Conservation (phyloP, 2,797 vertebrate species). For the Moxostoma hubbsi region DNA sequence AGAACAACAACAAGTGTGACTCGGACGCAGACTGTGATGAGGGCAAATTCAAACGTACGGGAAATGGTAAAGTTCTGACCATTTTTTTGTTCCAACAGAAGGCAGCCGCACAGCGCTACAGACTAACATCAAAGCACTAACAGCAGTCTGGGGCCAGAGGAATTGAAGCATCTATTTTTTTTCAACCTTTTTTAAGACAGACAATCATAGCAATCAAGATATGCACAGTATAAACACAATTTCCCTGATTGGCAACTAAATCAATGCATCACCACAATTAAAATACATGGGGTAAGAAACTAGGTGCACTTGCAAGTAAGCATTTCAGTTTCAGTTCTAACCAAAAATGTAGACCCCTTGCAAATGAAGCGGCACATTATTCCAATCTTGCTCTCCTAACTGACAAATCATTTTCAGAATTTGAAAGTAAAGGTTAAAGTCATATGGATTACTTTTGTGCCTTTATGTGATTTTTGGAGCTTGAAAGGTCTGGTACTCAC, state of each 20-base stretch:
- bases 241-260: slow-evolving; percentile 14
- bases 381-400: too few relatives aligned
- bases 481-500: too few relatives aligned
- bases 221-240: neutral
- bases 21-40: slow-evolving; percentile 75
- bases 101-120: slow-evolving; percentile 48
- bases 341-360: too few relatives aligned
- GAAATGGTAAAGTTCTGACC: slow-evolving; percentile 84
- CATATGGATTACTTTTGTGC: too few relatives aligned
- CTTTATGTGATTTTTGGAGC: too few relatives aligned
- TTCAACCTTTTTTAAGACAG: too few relatives aligned
- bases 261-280: neutral
- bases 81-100: slow-evolving; percentile 41
- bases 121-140: slow-evolving; percentile 46
- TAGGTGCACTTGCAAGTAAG: slow-evolving; percentile 6
- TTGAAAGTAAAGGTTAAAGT: neutral
- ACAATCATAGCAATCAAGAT: too few relatives aligned
- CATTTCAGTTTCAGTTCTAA: slow-evolving; percentile 6
- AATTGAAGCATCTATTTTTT: slow-evolving; percentile 1
- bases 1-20: slow-evolving; percentile 69
- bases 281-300: slow-evolving; percentile 7
- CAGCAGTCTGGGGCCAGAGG: neutral
- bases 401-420: too few relatives aligned
- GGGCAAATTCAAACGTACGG: slow-evolving; percentile 84
- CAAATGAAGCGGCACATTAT: too few relatives aligned